Conservation (phyloP, 2,113 vertebrate genomes). For the Noturus placidus region DNA sequence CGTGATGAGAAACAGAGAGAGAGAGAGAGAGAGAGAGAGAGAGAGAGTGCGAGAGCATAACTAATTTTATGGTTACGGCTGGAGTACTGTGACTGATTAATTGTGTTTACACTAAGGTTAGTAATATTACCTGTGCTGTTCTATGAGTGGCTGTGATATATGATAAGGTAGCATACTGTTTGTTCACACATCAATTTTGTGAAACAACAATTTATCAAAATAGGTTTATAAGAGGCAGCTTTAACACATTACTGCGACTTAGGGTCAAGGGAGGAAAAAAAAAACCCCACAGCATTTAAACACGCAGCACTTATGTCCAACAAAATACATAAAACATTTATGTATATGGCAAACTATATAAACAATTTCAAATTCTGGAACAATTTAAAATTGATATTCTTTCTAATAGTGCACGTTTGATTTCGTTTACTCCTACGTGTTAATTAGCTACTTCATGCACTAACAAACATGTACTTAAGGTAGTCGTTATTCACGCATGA, state of each 20-base stretch:
- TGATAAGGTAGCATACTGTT: conserved; percentile 60
- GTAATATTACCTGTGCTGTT: conserved; percentile 61
- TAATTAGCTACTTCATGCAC: too few species aligned
- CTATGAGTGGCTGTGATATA: conserved; percentile 69
- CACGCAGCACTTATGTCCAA: neutral
- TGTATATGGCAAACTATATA: too few species aligned
- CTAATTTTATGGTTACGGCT: conserved; percentile 25
- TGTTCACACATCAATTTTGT: conserved; percentile 61
- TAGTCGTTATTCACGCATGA: too few species aligned
- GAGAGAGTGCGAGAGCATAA: neutral
- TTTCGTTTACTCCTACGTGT: too few species aligned
- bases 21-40: neutral
- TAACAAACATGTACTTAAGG: too few species aligned
- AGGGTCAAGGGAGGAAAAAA: conserved; percentile 48
- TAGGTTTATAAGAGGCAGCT: conserved; percentile 46
- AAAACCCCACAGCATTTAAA: neutral
- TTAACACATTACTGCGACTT: conserved; percentile 65
- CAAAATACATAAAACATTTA: neutral
- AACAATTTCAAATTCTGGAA: too few species aligned
- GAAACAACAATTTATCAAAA: conserved; percentile 63
- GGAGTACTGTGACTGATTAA: conserved; percentile 50
- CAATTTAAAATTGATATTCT: too few species aligned
- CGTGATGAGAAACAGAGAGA: neutral
- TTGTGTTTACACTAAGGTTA: conserved; percentile 53
- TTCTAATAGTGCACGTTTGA: too few species aligned